Evolutionary conservation across 2,888 invertebrate species (phyloP), one percentile per base, ranked within the genome.

Genomic region (Amblyjoppa fuscipennis): DNA sequence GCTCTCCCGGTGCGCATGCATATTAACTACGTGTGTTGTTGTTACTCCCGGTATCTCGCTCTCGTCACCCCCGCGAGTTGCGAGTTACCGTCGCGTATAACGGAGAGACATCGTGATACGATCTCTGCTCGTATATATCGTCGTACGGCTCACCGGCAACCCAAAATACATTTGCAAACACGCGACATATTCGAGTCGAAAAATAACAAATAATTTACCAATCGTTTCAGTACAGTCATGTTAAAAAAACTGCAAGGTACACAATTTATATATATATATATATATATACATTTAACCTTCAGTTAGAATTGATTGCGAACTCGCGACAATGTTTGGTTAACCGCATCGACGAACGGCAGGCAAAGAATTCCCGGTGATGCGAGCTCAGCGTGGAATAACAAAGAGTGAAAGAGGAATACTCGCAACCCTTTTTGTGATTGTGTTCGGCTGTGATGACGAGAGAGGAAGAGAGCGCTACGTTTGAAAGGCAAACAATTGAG

Each of bases 21-120:
- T 92, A 92, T 91, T 91, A 92, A 92, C 89, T 87, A 92, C 88
- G 84, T 84, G 91, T 90, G 91, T 89, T 91, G 89, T 90, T 34
- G 88, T 84, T 80, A 75, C 74, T 85, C 77, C 66, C 69, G 61
- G 82, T 20, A 77, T 66, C 70, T 75, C 64, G 74, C 53, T 75
- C 61, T 74, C 66, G 74, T 83, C 76, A 74, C 73, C 85, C 88
- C 88, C 87, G 89, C 88, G 89, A 31, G 28, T 73, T 51, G 25
- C 41, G 59, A 70, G 11, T 76, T 59, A 16, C 59, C 78, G 59
- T 66, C 34, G 66, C 49, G 38, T 88, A 83, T 87, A 90, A 90
- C 91, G 90, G 91, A 90, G 89, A 64, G 61, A 16, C 61, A 31
- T 6, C 4, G 61, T 1, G 61, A 64, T 64, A 64, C 61, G 31